A percentile compares a stretch with the other conserved stretches of the same genome.
These are phyloP conservation scores for Argyrosomus regius DNA, from an alignment of 2,797 vertebrate genomes.

Conservation along the genomic window DNA sequence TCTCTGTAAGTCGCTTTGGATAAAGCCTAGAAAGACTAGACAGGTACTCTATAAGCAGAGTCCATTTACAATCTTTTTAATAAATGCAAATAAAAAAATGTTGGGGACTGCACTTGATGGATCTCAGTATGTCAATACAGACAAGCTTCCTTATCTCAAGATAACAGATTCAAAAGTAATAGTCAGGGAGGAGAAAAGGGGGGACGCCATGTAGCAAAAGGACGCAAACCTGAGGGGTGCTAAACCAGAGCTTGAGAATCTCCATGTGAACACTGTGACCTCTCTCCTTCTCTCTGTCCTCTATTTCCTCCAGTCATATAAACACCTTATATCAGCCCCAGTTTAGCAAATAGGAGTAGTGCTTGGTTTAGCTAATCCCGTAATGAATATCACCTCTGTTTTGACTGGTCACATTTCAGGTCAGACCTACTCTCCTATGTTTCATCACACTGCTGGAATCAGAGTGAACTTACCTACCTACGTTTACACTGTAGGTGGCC, in stretches of 20 bases:
- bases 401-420: conserved; percentile 35
- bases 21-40: too few relatives aligned
- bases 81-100: too few relatives aligned
- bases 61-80: too few relatives aligned
- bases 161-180: too few relatives aligned
- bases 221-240: too few relatives aligned
- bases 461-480: conserved; percentile 13
- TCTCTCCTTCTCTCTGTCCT: conserved; percentile 13
- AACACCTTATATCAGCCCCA: conserved; percentile 39
- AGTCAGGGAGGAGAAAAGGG: too few relatives aligned
- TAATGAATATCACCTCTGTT: conserved; percentile 49
- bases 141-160: too few relatives aligned
- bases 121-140: too few relatives aligned
- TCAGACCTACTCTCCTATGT: not conserved
- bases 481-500: not conserved
- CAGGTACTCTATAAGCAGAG: too few relatives aligned
- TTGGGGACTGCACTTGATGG: too few relatives aligned
- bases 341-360: conserved; percentile 51
- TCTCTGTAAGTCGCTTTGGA: too few relatives aligned
- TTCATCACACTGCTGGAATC: conserved; percentile 22
- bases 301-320: conserved; percentile 39
- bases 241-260: not conserved
- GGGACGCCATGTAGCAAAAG: too few relatives aligned
- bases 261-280: conserved; percentile 27
- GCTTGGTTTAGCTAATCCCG: conserved; percentile 54